phyloP scores from a whole-genome alignment of 2,113 vertebrate species.

The Chlorocebus sabaeus region DNA sequence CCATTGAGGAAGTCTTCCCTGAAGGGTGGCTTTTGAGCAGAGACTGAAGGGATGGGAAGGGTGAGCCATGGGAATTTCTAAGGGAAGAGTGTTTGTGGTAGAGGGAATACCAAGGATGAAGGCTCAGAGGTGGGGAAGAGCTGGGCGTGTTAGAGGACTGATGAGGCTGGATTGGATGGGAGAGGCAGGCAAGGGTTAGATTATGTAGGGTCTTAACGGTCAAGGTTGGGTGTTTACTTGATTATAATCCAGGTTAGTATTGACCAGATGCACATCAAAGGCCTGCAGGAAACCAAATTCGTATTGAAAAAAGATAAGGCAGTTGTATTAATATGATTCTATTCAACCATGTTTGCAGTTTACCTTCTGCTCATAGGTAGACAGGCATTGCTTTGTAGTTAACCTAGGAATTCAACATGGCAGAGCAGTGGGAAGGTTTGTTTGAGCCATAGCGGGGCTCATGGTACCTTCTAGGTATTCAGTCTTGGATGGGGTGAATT shows the following conservation, averaged over 20 bases:
- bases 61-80: background rate
- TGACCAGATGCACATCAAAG: background rate
- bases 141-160: fast-evolving
- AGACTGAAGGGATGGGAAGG: background rate
- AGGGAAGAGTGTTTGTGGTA: background rate
- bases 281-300: background rate
- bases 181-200: background rate
- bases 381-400: background rate
- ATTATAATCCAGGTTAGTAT: background rate
- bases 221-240: background rate
- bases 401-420: background rate
- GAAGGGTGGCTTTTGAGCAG: background rate
- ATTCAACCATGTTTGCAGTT: background rate
- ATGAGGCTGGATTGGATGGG: background rate
- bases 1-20: background rate
- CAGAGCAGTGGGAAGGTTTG: fast-evolving
- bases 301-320: background rate
- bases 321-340: background rate
- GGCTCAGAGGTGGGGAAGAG: background rate
- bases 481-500: background rate
- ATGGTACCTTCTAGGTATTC: background rate
- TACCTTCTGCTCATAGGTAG: background rate
- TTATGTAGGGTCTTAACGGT: background rate
- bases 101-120: background rate
- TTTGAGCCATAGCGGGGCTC: background rate